Evolutionary conservation across 2,797 vertebrate species (phyloP).

Genomic region (Eulemur rubriventer): DNA sequence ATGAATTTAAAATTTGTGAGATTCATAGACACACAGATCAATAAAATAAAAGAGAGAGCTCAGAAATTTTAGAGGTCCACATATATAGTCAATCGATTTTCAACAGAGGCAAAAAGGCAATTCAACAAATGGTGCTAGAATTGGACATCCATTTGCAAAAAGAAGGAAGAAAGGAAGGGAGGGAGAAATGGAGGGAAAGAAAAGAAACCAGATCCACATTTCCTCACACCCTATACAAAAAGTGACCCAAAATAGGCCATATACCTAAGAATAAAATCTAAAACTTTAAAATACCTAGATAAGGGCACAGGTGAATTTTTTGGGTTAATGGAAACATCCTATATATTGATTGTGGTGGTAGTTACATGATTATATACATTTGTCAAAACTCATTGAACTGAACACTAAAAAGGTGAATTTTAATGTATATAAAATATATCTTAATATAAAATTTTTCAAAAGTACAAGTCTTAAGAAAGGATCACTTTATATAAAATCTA

Average conservation of each 20-base stretch:
- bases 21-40: background rate
- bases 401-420: background rate
- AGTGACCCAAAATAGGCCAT: background rate
- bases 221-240: background rate
- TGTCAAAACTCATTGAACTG: slow-evolving; percentile 7
- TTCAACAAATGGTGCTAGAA: slow-evolving; percentile 13
- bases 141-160: background rate
- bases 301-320: background rate
- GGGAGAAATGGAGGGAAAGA: background rate
- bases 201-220: background rate
- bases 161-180: background rate
- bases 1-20: slow-evolving; percentile 14
- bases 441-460: background rate
- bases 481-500: slow-evolving; percentile 21
- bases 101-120: background rate
- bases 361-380: background rate
- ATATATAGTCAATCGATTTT: background rate
- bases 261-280: slow-evolving; percentile 42
- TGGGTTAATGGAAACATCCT: background rate
- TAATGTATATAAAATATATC: background rate
- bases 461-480: background rate
- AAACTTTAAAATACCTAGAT: background rate
- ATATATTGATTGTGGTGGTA: background rate
- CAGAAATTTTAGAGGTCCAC: background rate
- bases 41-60: slow-evolving; percentile 10